These are phyloP conservation scores for Porites australiensis DNA, from an alignment of 64 coral and sea anemone genomes.

Conservation along the genomic window DNA sequence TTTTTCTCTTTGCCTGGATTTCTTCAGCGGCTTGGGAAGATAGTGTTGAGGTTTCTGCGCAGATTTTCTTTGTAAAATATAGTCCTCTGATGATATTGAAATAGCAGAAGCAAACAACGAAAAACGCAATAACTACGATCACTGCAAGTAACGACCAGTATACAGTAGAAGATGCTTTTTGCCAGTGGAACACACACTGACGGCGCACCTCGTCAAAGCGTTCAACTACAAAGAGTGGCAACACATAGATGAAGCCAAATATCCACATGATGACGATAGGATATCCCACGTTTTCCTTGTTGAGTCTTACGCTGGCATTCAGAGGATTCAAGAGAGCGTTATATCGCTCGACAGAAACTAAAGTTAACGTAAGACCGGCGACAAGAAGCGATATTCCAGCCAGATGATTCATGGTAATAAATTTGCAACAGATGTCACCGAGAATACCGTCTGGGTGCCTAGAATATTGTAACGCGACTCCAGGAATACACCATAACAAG, in stretches of 20 bases:
- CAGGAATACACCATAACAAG: slow-evolving; percentile 49
- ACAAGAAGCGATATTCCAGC: slow-evolving; percentile 71
- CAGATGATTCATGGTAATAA: slow-evolving; percentile 64
- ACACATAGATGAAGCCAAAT: slow-evolving; percentile 29
- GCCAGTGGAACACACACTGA: slow-evolving; percentile 14
- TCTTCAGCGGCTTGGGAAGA: background rate
- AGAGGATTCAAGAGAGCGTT: slow-evolving; percentile 66
- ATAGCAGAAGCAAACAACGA: slow-evolving; percentile 40
- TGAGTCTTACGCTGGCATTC: slow-evolving; percentile 23
- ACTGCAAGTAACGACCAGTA: background rate
- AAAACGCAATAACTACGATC: background rate
- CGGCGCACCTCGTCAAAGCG: background rate
- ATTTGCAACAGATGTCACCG: slow-evolving; percentile 55
- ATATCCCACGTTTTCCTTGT: slow-evolving; percentile 37
- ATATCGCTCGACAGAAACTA: slow-evolving; percentile 68
- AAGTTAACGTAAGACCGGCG: slow-evolving; percentile 46
- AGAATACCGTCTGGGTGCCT: slow-evolving; percentile 46
- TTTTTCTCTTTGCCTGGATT: slow-evolving; percentile 15
- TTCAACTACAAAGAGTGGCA: slow-evolving; percentile 52
- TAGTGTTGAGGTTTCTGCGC: background rate
- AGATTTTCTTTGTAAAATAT: slow-evolving; percentile 12
- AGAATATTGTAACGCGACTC: slow-evolving; percentile 29
- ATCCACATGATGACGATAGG: slow-evolving; percentile 57
- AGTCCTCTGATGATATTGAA: slow-evolving; percentile 26
- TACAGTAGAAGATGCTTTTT: background rate